Conservation (phyloP, 2,113 vertebrate genomes). For the Jaculus jaculus region DNA sequence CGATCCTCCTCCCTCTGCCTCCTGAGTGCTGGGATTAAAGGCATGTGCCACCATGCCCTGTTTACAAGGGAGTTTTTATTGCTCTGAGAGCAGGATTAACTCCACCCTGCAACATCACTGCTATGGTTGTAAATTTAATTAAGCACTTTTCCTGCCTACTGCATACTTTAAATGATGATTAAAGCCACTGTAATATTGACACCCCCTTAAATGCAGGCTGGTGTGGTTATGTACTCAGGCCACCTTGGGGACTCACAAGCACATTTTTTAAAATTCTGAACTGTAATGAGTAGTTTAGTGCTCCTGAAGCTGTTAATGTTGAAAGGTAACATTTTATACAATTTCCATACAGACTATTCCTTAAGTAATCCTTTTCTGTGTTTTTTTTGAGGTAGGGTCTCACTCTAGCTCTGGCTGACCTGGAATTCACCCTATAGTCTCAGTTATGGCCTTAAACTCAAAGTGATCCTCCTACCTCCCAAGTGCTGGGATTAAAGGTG, state of each 20-base stretch:
- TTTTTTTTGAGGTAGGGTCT: too few species aligned
- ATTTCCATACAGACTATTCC: conserved; percentile 77
- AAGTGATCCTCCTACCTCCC: too few species aligned
- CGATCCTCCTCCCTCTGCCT: too few species aligned
- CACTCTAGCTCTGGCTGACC: too few species aligned
- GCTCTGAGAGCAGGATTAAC: conserved; percentile 82
- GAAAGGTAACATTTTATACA: conserved; percentile 77
- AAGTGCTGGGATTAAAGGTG: too few species aligned
- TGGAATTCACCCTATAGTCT: too few species aligned
- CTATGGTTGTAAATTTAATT: conserved; percentile 87
- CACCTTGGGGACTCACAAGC: conserved; percentile 74
- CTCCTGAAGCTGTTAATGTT: conserved; percentile 72
- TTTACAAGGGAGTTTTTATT: conserved; percentile 84
- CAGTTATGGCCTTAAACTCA: too few species aligned
- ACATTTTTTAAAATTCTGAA: conserved; percentile 80
- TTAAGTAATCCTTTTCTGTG: conserved; percentile 53
- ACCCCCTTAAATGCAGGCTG: not conserved
- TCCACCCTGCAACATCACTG: conserved; percentile 81
- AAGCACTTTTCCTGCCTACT: conserved; percentile 76
- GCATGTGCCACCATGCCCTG: too few species aligned
- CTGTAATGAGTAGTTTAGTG: conserved; percentile 75
- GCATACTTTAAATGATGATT: conserved; percentile 81
- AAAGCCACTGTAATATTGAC: conserved; percentile 83
- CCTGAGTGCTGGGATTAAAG: too few species aligned
- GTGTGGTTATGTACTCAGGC: conserved; percentile 33